phyloP scores from a whole-genome alignment of 2,888 invertebrate species.

The Exephanes ischioxanthus region DNA sequence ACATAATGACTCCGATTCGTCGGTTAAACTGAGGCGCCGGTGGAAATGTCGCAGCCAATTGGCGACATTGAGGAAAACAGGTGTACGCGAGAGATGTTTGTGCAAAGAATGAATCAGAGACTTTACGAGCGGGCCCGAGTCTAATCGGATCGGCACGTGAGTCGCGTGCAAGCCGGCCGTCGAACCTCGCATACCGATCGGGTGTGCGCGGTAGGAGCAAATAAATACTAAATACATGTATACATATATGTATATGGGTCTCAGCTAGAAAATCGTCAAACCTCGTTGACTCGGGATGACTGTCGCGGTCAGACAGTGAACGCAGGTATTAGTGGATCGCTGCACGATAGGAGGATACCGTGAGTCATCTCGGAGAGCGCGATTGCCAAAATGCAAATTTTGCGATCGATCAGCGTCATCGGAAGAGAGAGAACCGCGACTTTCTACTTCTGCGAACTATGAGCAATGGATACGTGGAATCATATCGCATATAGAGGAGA shows the following conservation, averaged over 20 bases:
- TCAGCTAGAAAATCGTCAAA: constrained; percentile 16
- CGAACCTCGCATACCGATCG: constrained; percentile 66
- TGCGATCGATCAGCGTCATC: background rate
- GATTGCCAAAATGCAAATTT: constrained; percentile 53
- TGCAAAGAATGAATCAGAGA: constrained; percentile 61
- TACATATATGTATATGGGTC: background rate
- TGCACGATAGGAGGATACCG: constrained; percentile 34
- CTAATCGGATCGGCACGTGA: constrained; percentile 64
- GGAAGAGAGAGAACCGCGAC: background rate
- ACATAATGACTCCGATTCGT: background rate
- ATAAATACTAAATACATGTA: background rate
- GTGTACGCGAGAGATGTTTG: constrained; percentile 48
- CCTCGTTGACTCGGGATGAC: constrained; percentile 54
- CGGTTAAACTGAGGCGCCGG: background rate
- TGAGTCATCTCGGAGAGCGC: constrained; percentile 49
- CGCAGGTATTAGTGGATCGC: constrained; percentile 49
- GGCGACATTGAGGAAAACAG: constrained; percentile 28
- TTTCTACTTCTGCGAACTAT: background rate
- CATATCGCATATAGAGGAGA: background rate
- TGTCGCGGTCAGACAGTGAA: constrained; percentile 28
- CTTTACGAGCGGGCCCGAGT: constrained; percentile 28
- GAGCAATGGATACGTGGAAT: background rate
- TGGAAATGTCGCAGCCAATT: constrained; percentile 14
- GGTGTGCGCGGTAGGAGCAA: constrained; percentile 5
- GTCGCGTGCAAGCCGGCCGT: constrained; percentile 60